Percentiles rank a stretch among this genome's conserved stretches.
phyloP scores from a whole-genome alignment of 2,888 invertebrate species.

The Eulithis testata region DNA sequence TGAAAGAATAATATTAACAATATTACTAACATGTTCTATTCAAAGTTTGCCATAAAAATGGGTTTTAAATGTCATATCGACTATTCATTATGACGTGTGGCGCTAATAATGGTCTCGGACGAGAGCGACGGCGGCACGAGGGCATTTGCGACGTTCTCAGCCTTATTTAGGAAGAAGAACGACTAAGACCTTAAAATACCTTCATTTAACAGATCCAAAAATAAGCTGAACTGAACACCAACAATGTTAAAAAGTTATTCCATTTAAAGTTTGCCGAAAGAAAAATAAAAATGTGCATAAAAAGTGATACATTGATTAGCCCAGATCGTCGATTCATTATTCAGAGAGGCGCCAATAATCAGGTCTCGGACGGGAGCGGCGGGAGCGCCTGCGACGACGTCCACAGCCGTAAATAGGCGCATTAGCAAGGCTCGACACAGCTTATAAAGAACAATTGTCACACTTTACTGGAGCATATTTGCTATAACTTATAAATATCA shows the following conservation, averaged over 20 bases:
- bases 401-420: constrained; percentile 57
- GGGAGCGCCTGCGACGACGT: constrained; percentile 48
- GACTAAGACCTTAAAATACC: too few species aligned
- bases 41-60: too few species aligned
- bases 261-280: constrained; percentile 1
- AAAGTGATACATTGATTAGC: constrained; percentile 67
- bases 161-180: too few species aligned
- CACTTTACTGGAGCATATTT: not conserved
- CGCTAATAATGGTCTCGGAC: too few species aligned
- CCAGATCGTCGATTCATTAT: constrained; percentile 69
- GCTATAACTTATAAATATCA: not conserved
- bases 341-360: constrained; percentile 73
- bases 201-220: too few species aligned
- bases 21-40: too few species aligned
- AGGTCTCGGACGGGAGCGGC: constrained; percentile 56
- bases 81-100: too few species aligned
- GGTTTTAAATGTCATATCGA: too few species aligned
- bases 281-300: constrained; percentile 6
- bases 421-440: constrained; percentile 49
- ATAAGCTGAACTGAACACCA: not conserved
- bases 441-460: not conserved
- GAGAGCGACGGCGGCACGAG: too few species aligned
- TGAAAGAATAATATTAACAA: too few species aligned
- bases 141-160: too few species aligned
- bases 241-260: not conserved